Percentiles rank a stretch among this genome's conserved stretches.
phyloP scores from a whole-genome alignment of 2,888 invertebrate species.

The Mimumesa dahlbomi region DNA sequence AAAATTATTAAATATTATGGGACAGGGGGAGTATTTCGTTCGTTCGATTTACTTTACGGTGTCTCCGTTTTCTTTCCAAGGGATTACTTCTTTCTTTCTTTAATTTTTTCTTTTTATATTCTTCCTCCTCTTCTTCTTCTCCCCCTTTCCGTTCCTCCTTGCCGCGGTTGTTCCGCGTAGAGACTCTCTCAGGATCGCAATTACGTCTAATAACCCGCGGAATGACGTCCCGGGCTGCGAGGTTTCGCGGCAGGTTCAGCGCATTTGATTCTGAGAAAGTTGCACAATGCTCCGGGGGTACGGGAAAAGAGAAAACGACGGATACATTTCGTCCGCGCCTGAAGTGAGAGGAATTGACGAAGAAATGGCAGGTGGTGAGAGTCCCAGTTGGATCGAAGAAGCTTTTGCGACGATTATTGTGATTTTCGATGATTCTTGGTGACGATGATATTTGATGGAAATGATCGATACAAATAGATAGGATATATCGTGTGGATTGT shows the following conservation, averaged over 20 bases:
- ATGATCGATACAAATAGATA: no score
- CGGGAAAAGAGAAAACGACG: neutral
- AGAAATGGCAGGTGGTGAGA: constrained; percentile 20
- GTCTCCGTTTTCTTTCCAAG: neutral
- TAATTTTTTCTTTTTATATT: constrained; percentile 10
- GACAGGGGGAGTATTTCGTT: constrained; percentile 4
- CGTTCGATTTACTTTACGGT: constrained; percentile 21
- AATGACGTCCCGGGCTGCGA: constrained; percentile 32
- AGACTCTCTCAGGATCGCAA: constrained; percentile 44
- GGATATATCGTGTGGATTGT: no score
- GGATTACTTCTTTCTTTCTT: neutral
- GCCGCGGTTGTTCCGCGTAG: constrained; percentile 36
- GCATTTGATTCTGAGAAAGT: constrained; percentile 42
- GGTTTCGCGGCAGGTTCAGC: constrained; percentile 20
- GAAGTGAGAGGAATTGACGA: no score
- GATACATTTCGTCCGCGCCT: neutral
- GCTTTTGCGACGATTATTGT: no score
- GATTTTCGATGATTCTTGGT: no score
- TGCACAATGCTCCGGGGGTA: constrained; percentile 6
- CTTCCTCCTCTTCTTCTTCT: constrained; percentile 5
- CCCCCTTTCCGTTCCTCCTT: constrained; percentile 30
- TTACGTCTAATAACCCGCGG: constrained; percentile 57
- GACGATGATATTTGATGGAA: no score
- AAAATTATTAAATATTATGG: no score
- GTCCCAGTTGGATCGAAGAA: constrained; percentile 3